phyloP scores from a whole-genome alignment of 2,113 vertebrate species.

The Motacilla tschutschensis region DNA sequence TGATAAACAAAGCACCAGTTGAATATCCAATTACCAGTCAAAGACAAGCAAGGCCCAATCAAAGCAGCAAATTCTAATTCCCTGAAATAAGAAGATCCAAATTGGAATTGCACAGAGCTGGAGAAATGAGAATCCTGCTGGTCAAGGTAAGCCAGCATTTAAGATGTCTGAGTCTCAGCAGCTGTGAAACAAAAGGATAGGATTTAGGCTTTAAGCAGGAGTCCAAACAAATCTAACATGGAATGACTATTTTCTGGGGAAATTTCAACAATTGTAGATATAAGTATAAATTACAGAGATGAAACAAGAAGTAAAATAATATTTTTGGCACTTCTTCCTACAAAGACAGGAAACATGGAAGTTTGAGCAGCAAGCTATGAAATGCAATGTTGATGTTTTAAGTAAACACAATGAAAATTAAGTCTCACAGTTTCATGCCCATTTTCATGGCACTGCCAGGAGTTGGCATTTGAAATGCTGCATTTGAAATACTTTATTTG shows the following conservation, averaged over 20 bases:
- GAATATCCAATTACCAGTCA: background rate
- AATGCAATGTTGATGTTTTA: background rate
- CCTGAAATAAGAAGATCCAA: background rate
- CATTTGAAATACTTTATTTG: background rate
- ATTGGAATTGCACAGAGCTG: background rate
- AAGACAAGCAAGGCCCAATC: background rate
- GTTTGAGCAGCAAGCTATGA: background rate
- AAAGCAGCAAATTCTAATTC: background rate
- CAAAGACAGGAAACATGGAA: background rate
- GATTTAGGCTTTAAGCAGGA: background rate
- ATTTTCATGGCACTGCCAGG: background rate
- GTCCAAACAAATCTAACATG: background rate
- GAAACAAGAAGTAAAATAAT: background rate
- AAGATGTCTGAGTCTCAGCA: background rate
- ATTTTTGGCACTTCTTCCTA: background rate
- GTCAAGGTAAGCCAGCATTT: background rate
- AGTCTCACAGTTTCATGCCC: background rate
- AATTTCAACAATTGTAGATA: background rate
- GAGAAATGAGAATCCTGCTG: background rate
- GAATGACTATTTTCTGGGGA: background rate
- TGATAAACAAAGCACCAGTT: background rate
- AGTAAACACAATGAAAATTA: background rate
- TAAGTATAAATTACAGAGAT: background rate
- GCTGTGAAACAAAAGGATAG: background rate
- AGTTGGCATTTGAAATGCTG: background rate